Evolutionary conservation across 2,888 invertebrate species (phyloP), one percentile per base, ranked within the genome.

Genomic region (Platycheirus albimanus): DNA sequence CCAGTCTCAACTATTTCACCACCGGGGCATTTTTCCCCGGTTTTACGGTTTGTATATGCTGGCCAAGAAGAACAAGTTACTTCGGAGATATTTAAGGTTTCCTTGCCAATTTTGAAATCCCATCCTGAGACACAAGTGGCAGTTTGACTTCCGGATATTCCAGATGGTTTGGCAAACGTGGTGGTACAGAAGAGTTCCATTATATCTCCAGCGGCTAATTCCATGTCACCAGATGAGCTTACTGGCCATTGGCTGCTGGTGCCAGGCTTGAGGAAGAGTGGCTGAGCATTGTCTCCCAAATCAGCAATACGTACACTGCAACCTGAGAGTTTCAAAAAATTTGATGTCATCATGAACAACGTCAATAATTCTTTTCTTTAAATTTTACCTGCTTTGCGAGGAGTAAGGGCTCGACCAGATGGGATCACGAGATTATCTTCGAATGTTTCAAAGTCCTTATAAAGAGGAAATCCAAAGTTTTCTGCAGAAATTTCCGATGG

Each of bases 241-340:
- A 90, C 89, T 41, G 88, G 85, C 87, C 88, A 88, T 76, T 88
- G 88, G 20, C 71, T 63, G 20, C 85, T 77, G 6, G 89, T 88
- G 1, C 91, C 88, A 0, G 91, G 90, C 45, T 87, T 89, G 0
- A 94, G 87, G 85, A 93, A 92, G 4, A 94, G 91, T 0, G 94
- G 94, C 87, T 94, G 94, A 0, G 93, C 93, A n/a, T 0, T 11
- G 75, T 92, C 91, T 0, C 87, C 87, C 11, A 89, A 72, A 52
- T 88, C 87, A 36, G 80, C 74, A 72, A 72, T 36, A 15, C 6
- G 52, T 0, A 81, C 36, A 38, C 49, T 77, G 43, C 81, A 81
- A n/a, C 76, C 81, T 81, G 11, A 10, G 7, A 11, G 5, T 3
- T 10, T 52, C 0, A 6, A 24, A 13, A n/a, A 33, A 2, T 7